Conservation (phyloP, 1,140 invertebrate species). For the Macrosteles quadrilineatus region DNA sequence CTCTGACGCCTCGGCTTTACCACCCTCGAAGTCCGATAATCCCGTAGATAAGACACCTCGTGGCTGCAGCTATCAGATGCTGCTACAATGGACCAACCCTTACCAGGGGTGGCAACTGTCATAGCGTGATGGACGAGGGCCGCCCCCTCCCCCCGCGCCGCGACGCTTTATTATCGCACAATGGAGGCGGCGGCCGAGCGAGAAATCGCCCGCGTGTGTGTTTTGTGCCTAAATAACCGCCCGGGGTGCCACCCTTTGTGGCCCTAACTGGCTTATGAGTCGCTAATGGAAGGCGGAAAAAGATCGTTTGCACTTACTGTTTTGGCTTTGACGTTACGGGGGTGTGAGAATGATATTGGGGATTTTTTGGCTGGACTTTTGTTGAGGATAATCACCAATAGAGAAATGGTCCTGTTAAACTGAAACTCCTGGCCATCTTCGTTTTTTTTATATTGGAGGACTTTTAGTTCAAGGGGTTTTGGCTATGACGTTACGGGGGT, state of each 20-base stretch:
- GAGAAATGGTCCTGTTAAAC: no score
- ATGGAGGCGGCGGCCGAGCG: constrained; percentile 20
- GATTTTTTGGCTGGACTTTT: no score
- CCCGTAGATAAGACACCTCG: no score
- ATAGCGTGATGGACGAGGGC: background rate
- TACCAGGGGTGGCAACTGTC: background rate
- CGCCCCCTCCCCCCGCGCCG: background rate
- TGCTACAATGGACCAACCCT: background rate
- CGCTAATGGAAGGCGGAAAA: background rate
- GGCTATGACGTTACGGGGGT: no score
- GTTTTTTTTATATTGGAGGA: no score
- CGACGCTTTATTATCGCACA: constrained; percentile 22
- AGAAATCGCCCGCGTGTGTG: constrained; percentile 26
- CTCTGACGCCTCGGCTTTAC: no score
- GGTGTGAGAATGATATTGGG: no score
- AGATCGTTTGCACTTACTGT: background rate
- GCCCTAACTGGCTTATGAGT: constrained; percentile 1
- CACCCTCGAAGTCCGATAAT: no score
- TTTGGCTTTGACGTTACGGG: background rate
- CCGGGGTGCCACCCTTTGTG: background rate
- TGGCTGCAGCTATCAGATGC: no score
- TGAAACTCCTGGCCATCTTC: no score
- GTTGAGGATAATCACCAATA: no score
- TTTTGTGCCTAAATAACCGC: constrained; percentile 30
- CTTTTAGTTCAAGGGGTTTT: no score